These are phyloP conservation scores for Arctopsyche grandis DNA, from an alignment of 1,140 invertebrate genomes.

Conservation along the genomic window DNA sequence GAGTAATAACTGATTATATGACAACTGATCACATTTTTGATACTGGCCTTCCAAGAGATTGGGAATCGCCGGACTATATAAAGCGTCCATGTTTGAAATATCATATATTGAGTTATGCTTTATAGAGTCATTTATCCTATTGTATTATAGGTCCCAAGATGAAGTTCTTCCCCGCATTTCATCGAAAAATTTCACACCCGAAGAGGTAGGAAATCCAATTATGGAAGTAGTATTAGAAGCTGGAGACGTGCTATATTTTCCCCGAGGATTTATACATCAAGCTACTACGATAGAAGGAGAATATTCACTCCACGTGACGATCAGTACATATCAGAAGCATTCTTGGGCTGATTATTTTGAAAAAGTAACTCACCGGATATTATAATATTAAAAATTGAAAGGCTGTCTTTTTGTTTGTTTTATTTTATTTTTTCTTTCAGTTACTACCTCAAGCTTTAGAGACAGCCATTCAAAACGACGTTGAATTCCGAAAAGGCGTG, in stretches of 20 bases:
- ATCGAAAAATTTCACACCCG: constrained; percentile 82
- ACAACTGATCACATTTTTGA: too few species aligned
- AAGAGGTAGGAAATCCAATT: constrained; percentile 83
- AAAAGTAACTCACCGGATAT: constrained; percentile 63
- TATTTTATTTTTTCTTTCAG: constrained; percentile 55
- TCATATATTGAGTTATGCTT: too few species aligned
- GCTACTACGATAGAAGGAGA: constrained; percentile 76
- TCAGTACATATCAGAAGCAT: constrained; percentile 93
- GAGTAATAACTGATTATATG: too few species aligned
- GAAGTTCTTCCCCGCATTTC: constrained; percentile 84
- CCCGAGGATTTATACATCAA: constrained; percentile 94
- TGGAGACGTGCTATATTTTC: constrained; percentile 93
- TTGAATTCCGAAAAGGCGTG: constrained; percentile 81
- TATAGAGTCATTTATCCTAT: too few species aligned
- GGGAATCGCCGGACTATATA: too few species aligned
- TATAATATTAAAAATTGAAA: constrained; percentile 22
- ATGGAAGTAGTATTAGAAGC: constrained; percentile 83
- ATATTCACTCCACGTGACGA: constrained; percentile 92
- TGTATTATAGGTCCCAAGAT: constrained; percentile 56
- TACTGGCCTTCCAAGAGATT: too few species aligned
- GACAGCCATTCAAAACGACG: constrained; percentile 75
- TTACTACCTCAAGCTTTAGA: constrained; percentile 82
- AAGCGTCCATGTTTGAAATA: too few species aligned
- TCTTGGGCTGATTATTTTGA: constrained; percentile 90
- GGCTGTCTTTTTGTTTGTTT: background rate